Evolutionary conservation across 1,140 invertebrate genomes (phyloP).

Genomic region (silkworm (Bombyx mori)): DNA sequence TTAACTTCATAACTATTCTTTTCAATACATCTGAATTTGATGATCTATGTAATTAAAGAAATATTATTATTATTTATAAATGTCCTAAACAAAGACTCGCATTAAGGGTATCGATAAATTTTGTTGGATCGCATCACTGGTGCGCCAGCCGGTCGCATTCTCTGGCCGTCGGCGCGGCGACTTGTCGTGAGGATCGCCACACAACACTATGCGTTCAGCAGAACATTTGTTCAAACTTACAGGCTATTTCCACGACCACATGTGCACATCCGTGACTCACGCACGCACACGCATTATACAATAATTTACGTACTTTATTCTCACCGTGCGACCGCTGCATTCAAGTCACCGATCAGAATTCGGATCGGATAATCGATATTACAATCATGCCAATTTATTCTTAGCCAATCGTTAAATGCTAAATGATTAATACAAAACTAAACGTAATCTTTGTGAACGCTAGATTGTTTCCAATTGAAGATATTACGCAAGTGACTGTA

Average conservation of each 20-base stretch:
- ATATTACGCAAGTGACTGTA: slow-evolving; percentile 17
- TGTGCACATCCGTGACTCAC: slow-evolving; percentile 58
- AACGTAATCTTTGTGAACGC: slow-evolving; percentile 12
- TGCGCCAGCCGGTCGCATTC: slow-evolving; percentile 59
- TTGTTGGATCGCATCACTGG: slow-evolving; percentile 27
- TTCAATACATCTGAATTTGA: too few species aligned
- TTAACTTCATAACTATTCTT: too few species aligned
- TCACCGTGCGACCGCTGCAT: slow-evolving; percentile 31
- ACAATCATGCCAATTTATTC: slow-evolving; percentile 16
- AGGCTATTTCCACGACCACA: slow-evolving; percentile 61
- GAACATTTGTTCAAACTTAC: slow-evolving; percentile 58
- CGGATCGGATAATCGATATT: slow-evolving; percentile 31
- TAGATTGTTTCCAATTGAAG: slow-evolving; percentile 20
- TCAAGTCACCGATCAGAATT: slow-evolving; percentile 27
- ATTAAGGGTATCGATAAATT: too few species aligned
- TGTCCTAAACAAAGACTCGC: too few species aligned
- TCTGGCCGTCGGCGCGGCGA: slow-evolving; percentile 38
- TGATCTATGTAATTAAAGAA: too few species aligned
- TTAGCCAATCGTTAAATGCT: slow-evolving; percentile 13
- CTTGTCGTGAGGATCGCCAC: slow-evolving; percentile 33
- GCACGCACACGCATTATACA: slow-evolving; percentile 39
- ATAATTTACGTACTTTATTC: slow-evolving; percentile 50
- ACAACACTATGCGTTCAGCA: slow-evolving; percentile 24
- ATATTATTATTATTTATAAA: too few species aligned
- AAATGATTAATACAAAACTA: slow-evolving; percentile 11